phyloP scores from a whole-genome alignment of 2,113 vertebrate species.

The Erythrolamprus reginae region DNA sequence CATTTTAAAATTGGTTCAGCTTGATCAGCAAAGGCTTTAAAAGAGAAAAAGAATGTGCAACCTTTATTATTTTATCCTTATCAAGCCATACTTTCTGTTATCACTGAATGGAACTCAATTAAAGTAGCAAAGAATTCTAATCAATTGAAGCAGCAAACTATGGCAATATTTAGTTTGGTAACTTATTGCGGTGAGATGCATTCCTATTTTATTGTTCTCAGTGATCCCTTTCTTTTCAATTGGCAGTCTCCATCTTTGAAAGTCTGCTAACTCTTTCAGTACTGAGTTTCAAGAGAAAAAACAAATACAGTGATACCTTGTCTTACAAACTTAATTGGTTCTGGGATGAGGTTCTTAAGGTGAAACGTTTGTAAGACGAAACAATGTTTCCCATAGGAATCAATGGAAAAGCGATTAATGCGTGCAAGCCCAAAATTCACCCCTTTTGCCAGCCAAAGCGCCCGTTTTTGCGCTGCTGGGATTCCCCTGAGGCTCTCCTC shows the following conservation, averaged over 20 bases:
- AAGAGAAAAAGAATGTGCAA: background rate
- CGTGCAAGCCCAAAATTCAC: too few species aligned
- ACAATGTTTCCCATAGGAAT: too few species aligned
- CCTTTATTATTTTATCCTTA: background rate
- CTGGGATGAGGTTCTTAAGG: too few species aligned
- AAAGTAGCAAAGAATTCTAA: background rate
- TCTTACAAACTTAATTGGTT: too few species aligned
- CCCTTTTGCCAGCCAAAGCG: too few species aligned
- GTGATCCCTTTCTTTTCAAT: background rate
- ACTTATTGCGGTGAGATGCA: background rate
- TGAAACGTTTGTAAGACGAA: too few species aligned
- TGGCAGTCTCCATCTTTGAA: background rate
- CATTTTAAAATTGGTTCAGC: constrained; percentile 2
- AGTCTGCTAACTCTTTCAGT: background rate
- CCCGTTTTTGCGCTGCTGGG: too few species aligned
- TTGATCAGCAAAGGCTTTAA: background rate
- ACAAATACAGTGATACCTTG: too few species aligned
- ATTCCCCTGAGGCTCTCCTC: too few species aligned
- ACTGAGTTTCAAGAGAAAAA: background rate
- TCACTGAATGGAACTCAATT: background rate
- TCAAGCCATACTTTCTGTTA: background rate
- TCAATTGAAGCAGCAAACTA: background rate
- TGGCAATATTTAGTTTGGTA: background rate
- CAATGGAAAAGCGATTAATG: too few species aligned
- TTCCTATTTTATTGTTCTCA: background rate